Evolutionary conservation across 2,113 vertebrate genomes (phyloP), one percentile per base, ranked within the genome.

Genomic region (Amazona guildingii): DNA sequence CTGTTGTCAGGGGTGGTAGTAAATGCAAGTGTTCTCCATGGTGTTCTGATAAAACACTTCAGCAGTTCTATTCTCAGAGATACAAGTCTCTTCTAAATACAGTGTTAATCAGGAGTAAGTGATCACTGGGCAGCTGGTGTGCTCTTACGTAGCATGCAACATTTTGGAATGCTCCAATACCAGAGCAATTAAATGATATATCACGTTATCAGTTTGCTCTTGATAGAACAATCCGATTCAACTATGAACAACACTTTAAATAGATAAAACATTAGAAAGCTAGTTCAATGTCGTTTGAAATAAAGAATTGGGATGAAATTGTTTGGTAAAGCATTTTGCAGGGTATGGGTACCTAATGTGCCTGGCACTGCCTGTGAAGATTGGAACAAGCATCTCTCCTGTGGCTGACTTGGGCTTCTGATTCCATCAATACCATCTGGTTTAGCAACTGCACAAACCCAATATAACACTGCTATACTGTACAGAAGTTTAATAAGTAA

Each of bases 141-240:
- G 7, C 41, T 44, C 16, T 25, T 49, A 27, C 0, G 0, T 19
- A 43, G 18, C 27, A 17, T 19, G 19, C 14, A 16, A 46, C 48
- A 6, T 12, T 76, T 59, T 4, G 19, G 13, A 51, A 1, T 35
- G n/a, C 31, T 80, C n/a, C 31, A 17, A 31, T 28, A 23, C 24
- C 33, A 33, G 25, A 52, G 21, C 48, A 85, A 27, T 31, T 80
- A 52, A 68, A 13, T n/a, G 43, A 16, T 37, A 17, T 44, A 37
- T 73, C 19, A 1, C 0, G 0, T 62, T 48, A 69, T 20, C 28
- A 4, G 23, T 61, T 69, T 67, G 37, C 51, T 55, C 41, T 61
- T 49, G 18, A 16, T 28, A 48, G 39, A 74, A 43, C 61, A 57
- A 7, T 28, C 29, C 55, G 11, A 14, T 69, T 82, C n/a, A 85